Evolutionary conservation across 2,797 vertebrate species (phyloP).

Genomic region (Malacoctenus gilli): DNA sequence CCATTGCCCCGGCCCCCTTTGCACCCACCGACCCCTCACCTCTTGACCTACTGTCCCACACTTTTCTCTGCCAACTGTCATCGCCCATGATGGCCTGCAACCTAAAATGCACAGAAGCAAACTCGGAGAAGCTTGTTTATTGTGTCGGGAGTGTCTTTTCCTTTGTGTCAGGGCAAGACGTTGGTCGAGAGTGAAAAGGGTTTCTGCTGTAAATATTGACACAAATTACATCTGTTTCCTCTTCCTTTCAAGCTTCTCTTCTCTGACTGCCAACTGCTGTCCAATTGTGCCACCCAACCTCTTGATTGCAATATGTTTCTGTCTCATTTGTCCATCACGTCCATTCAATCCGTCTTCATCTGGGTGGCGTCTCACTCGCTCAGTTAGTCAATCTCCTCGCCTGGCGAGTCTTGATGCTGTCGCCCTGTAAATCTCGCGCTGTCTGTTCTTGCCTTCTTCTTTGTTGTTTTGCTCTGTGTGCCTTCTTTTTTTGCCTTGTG

Average conservation of each 20-base stretch:
- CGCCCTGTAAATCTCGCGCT: conserved; percentile 55
- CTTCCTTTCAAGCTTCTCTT: conserved; percentile 21
- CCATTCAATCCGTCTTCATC: conserved; percentile 71
- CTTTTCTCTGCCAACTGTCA: conserved; percentile 47
- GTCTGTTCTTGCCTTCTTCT: conserved; percentile 65
- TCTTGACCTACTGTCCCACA: conserved; percentile 75
- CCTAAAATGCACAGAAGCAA: conserved; percentile 13
- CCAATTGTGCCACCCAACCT: conserved; percentile 48
- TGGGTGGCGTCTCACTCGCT: conserved; percentile 47
- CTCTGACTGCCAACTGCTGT: conserved; percentile 25
- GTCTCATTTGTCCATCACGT: conserved; percentile 74
- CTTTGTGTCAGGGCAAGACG: conserved; percentile 10
- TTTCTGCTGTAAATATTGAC: conserved; percentile 24
- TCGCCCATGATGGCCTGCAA: conserved; percentile 10
- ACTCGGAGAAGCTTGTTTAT: conserved; percentile 6
- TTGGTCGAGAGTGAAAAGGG: neutral
- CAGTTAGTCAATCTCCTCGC: conserved; percentile 62
- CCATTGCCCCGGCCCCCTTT: conserved; percentile 55
- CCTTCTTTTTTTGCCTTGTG: conserved; percentile 65
- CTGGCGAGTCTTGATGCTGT: conserved; percentile 48
- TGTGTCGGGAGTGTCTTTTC: neutral
- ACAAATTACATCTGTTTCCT: conserved; percentile 23
- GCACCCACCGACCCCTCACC: conserved; percentile 72
- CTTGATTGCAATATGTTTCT: conserved; percentile 66
- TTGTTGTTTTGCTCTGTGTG: conserved; percentile 65